Evolutionary conservation across 2,113 vertebrate species (phyloP).

Genomic region (Cheirogaleus medius): DNA sequence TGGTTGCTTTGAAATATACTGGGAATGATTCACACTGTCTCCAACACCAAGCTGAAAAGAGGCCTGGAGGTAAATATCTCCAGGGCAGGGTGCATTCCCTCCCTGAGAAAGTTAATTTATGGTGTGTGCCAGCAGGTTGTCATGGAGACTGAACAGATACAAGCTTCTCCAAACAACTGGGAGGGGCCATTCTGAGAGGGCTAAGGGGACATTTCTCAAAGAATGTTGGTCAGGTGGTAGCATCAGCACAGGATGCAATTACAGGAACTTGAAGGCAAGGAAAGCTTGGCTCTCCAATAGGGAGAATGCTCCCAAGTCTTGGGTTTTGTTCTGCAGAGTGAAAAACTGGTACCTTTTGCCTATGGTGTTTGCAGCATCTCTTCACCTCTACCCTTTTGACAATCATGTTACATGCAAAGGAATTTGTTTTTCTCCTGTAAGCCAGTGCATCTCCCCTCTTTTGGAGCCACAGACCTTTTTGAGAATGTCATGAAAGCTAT

Average conservation of each 20-base stretch:
- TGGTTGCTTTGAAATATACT: background rate
- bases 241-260: background rate
- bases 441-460: background rate
- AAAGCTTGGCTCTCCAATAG: background rate
- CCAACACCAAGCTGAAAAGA: background rate
- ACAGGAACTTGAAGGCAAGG: background rate
- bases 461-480: background rate
- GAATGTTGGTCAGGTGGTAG: background rate
- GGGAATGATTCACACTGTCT: background rate
- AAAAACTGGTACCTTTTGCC: background rate
- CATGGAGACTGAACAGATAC: background rate
- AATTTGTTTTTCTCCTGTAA: background rate
- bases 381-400: background rate
- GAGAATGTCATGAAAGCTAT: background rate
- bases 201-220: background rate
- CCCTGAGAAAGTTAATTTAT: background rate
- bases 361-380: background rate
- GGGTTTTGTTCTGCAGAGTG: background rate
- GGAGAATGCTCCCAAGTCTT: background rate
- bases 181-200: background rate
- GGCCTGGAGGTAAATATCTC: background rate
- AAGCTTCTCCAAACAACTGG: background rate
- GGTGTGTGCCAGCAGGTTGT: background rate
- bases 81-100: background rate
- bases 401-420: background rate